Conservation (phyloP, 2,113 vertebrate genomes). For the Bettongia penicillata region DNA sequence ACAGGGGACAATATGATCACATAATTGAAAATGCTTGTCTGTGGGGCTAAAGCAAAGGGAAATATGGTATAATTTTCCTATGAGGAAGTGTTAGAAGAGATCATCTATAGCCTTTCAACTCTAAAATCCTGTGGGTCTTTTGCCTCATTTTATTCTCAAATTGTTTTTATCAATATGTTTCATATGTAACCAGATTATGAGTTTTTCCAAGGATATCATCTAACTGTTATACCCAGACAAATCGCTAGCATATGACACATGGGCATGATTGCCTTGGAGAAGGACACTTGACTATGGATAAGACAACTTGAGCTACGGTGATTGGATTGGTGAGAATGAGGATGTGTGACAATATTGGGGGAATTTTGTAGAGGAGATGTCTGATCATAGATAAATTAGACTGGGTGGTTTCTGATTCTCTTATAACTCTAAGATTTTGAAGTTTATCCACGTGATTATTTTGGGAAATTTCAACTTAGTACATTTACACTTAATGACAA, state of each 20-base stretch:
- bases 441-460: neutral
- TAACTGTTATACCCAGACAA: neutral
- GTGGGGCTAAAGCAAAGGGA: neutral
- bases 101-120: neutral
- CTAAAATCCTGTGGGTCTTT: neutral
- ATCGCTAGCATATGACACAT: neutral
- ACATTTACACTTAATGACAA: neutral
- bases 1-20: neutral
- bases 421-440: neutral
- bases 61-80: neutral
- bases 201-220: neutral
- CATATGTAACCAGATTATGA: neutral
- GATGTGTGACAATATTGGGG: neutral
- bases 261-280: neutral
- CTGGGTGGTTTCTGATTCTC: neutral
- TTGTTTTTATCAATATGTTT: neutral
- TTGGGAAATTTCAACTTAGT: neutral
- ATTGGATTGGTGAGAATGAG: neutral
- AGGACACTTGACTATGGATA: neutral
- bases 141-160: neutral
- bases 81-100: neutral
- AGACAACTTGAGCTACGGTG: neutral
- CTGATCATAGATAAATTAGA: neutral
- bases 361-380: neutral
- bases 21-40: neutral